Conservation (phyloP, 2,888 invertebrate species). For the Entomobrya proxima region DNA sequence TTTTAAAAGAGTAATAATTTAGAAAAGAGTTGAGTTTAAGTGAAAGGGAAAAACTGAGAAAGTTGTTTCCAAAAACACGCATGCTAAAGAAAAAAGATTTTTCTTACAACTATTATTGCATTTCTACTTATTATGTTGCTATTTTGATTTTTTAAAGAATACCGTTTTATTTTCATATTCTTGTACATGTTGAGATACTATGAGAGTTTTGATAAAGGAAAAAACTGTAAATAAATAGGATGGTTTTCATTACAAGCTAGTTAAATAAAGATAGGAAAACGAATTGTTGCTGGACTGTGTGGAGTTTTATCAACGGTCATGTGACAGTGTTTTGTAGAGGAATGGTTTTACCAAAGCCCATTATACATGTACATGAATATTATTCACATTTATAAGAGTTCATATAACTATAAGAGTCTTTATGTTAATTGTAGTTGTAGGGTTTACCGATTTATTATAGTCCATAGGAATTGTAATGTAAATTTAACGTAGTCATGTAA, state of each 20-base stretch:
- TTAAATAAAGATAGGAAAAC: background rate
- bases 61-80: background rate
- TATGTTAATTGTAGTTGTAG: no score
- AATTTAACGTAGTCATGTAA: no score
- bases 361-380: constrained; percentile 42
- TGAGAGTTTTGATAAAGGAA: constrained; percentile 34
- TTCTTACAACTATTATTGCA: background rate
- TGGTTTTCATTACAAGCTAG: constrained; percentile 35
- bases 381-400: background rate
- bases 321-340: background rate
- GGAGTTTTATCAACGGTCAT: constrained; percentile 10
- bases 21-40: background rate
- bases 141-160: background rate
- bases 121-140: background rate
- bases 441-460: no score
- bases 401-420: no score
- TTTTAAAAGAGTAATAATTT: background rate
- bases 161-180: constrained; percentile 46
- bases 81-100: background rate
- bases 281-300: background rate
- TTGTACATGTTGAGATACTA: constrained; percentile 40
- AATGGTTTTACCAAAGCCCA: constrained; percentile 26
- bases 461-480: no score
- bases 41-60: background rate
- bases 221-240: constrained; percentile 24